A percentile compares a stretch with the other conserved stretches of the same genome.
Conservation (phyloP, 2,888 invertebrate genomes). For the Sipha maydis region DNA sequence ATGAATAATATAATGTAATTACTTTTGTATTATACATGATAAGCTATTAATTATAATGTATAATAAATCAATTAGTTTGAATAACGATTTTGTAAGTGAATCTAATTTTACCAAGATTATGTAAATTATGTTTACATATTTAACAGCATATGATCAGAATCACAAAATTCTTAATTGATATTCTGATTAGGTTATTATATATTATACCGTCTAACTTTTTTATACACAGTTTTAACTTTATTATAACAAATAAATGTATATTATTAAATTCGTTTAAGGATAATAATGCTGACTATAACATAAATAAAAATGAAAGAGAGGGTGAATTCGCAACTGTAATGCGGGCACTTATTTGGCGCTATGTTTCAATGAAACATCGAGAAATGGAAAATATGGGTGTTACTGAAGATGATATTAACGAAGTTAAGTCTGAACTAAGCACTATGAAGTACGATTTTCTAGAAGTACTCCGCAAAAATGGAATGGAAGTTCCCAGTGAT, state of each 20-base stretch:
- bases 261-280: conserved; percentile 4
- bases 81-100: no score
- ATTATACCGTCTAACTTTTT: no score
- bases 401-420: conserved; percentile 93
- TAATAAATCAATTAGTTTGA: no score
- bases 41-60: no score
- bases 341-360: conserved; percentile 90
- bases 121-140: no score
- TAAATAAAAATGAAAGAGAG: conserved; percentile 73
- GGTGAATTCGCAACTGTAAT: conserved; percentile 84
- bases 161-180: no score
- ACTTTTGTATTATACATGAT: no score
- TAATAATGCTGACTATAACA: neutral
- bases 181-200: no score
- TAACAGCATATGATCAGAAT: no score
- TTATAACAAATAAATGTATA: neutral
- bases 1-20: no score
- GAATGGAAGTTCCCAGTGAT: conserved; percentile 78
- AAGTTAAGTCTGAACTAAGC: conserved; percentile 93
- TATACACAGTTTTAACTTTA: no score
- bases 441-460: conserved; percentile 91
- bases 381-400: conserved; percentile 85
- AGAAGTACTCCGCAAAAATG: conserved; percentile 87
- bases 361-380: conserved; percentile 87
- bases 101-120: no score